Percentiles rank a stretch among this genome's conserved stretches.
phyloP scores from a whole-genome alignment of 2,888 invertebrate genomes.

The Agrochola lota region DNA sequence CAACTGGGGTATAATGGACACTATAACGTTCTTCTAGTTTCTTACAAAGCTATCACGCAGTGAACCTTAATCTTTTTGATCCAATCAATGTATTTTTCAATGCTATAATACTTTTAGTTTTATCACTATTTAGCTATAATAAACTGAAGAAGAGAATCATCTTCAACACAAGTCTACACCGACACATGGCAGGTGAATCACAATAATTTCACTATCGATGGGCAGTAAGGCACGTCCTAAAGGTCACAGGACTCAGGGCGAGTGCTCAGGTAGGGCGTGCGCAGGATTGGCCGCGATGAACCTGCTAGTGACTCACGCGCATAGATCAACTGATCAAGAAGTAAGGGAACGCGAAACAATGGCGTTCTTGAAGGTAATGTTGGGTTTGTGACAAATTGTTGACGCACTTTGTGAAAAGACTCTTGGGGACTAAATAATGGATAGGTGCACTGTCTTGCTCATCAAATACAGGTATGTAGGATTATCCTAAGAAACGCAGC shows the following conservation, averaged over 20 bases:
- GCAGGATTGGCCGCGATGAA: conserved; percentile 31
- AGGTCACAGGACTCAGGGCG: conserved; percentile 58
- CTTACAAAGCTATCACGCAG: neutral
- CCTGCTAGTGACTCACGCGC: conserved; percentile 62
- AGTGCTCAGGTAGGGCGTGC: conserved; percentile 35
- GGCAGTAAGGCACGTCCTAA: conserved; percentile 40
- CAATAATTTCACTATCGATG: conserved; percentile 21
- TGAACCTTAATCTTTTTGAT: neutral
- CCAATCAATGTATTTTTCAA: neutral
- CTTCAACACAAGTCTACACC: neutral
- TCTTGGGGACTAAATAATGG: neutral
- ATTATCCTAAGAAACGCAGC: neutral
- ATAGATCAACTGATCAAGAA: conserved; percentile 27
- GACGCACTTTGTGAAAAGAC: neutral
- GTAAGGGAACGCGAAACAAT: conserved; percentile 20
- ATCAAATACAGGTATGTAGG: neutral
- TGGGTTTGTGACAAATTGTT: conserved; percentile 6
- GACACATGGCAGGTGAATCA: conserved; percentile 16
- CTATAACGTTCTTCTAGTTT: neutral
- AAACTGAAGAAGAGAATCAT: neutral
- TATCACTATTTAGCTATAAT: neutral
- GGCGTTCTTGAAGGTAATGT: neutral
- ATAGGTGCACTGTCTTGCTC: neutral
- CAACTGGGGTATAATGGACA: neutral
- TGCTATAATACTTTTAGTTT: neutral